Base-by-base conservation (phyloP, 2,888 invertebrate genomes). In the Clitarchus hookeri region DNA sequence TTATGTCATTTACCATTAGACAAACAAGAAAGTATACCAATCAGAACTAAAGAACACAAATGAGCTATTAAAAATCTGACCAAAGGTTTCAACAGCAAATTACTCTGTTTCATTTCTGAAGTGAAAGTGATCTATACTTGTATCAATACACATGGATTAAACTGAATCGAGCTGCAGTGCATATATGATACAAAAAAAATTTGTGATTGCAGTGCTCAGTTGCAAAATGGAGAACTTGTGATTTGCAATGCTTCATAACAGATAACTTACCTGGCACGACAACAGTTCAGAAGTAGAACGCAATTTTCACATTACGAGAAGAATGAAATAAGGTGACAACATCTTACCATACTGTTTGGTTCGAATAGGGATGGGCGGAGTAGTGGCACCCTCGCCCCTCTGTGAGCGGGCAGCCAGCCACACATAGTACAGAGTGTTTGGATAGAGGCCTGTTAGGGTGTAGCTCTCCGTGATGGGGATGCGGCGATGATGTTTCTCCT, bases 281-380 rank as follows among this genome's bases (percentile, higher is more conserved):
- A 65, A 65, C 8, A 65, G 23, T 65, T 65, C 65, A 19, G 65
- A 65, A 65, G 65, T 11, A 65, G 65, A 65, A 65, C n/a, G 65
- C 65, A 65, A 65, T 65, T 16, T 65, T 65, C 65, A 65, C 65
- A 65, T 23, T n/a, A 65, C 65, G 65, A 65, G 65, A 65, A 65
- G 23, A 65, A 65, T 65, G 65, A 65, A 19, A n/a, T 16, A 65
- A 82, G 82, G 82, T 27, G 82, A 82, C 27, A 44, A 82, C 82
- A 36, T 93, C 98, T 96, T 97, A 99, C 99, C 98, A 94, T 98
- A 98, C 95, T 98, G 98, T 92, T 98, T 98, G 85, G 99, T 99
- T 93, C 97, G 95, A 89, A 98, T 97, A 89, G 97, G 97, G 89
- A 98, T 96, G 23, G 98, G 97, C 78, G 98, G 97, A 25, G 98